phyloP scores from a whole-genome alignment of 1,140 invertebrate genomes.

The Lerema accius region DNA sequence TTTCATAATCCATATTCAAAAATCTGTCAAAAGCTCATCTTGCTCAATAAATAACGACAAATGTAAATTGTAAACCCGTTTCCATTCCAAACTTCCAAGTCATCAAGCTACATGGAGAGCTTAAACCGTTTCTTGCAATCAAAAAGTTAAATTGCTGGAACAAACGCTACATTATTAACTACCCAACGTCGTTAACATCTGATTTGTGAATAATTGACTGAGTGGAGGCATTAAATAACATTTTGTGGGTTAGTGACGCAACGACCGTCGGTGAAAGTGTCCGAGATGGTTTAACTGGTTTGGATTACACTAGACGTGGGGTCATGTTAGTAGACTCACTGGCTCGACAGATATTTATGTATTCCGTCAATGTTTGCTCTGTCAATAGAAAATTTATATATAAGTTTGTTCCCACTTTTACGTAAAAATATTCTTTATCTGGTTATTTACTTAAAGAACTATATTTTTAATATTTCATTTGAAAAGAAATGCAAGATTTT shows the following conservation, averaged over 20 bases:
- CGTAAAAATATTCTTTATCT: too few relatives aligned
- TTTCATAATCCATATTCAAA: too few relatives aligned
- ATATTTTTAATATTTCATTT: too few relatives aligned
- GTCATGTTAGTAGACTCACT: constrained; percentile 13
- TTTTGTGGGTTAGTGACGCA: constrained; percentile 50
- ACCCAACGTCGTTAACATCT: neutral
- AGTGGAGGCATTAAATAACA: constrained; percentile 42
- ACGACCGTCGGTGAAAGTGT: constrained; percentile 55
- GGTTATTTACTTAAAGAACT: too few relatives aligned
- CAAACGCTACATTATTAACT: neutral
- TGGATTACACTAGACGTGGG: constrained; percentile 29
- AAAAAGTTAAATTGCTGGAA: neutral
- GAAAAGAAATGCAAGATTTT: too few relatives aligned
- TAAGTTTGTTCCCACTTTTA: too few relatives aligned
- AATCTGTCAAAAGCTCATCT: too few relatives aligned
- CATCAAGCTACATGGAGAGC: too few relatives aligned
- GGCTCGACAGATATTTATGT: neutral
- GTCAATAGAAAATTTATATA: too few relatives aligned
- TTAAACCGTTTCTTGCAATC: neutral
- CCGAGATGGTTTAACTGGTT: constrained; percentile 48
- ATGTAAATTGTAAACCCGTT: too few relatives aligned
- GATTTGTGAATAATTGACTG: constrained; percentile 14
- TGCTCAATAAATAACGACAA: too few relatives aligned
- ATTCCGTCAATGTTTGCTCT: neutral
- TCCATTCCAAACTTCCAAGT: too few relatives aligned